phyloP scores from a whole-genome alignment of 2,888 invertebrate species.

The Tineola bisselliella region DNA sequence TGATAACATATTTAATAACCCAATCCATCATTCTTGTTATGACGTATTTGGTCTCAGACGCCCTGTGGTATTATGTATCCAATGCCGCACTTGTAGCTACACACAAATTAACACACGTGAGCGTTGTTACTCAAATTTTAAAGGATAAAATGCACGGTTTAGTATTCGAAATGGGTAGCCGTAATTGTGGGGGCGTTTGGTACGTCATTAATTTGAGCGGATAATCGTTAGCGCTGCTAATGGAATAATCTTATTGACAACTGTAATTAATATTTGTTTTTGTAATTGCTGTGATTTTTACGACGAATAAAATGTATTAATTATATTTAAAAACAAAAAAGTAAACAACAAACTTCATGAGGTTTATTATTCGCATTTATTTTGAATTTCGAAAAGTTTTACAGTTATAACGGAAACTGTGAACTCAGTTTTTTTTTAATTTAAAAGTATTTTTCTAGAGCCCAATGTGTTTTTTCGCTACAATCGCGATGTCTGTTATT shows the following conservation, averaged over 20 bases:
- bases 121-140: too few species aligned
- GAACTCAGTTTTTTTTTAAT: too few species aligned
- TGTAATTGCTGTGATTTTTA: background rate
- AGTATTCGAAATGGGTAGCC: background rate
- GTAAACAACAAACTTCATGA: too few species aligned
- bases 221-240: conserved; percentile 7
- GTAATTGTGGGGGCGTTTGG: background rate
- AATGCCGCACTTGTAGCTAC: background rate
- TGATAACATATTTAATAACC: conserved; percentile 32
- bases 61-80: conserved; percentile 10
- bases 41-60: background rate
- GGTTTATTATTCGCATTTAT: too few species aligned
- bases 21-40: conserved; percentile 32
- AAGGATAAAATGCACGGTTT: too few species aligned
- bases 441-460: too few species aligned
- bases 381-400: too few species aligned
- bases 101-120: conserved; percentile 1
- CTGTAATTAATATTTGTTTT: background rate
- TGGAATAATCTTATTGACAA: conserved; percentile 12
- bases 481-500: too few species aligned
- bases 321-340: too few species aligned
- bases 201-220: conserved; percentile 1
- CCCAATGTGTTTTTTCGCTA: too few species aligned
- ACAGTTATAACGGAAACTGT: too few species aligned
- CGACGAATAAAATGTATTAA: too few species aligned